These are phyloP conservation scores for Protonemura montana DNA, from an alignment of 2,888 invertebrate genomes.

Conservation along the genomic window DNA sequence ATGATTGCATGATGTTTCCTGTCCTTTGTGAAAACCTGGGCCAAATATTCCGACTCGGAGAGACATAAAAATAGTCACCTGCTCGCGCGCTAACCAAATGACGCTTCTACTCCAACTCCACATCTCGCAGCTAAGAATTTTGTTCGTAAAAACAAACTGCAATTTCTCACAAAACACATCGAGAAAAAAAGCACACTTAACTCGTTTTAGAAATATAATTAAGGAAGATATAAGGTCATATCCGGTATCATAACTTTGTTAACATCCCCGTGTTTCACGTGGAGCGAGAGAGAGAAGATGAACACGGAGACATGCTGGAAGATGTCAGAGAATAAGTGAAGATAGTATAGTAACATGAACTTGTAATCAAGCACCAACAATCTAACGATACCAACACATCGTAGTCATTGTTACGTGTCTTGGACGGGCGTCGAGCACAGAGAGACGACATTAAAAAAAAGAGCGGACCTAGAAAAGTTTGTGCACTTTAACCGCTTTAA, in stretches of 20 bases:
- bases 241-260: slow-evolving; percentile 12
- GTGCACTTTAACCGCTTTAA: neutral
- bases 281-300: neutral
- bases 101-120: neutral
- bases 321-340: neutral
- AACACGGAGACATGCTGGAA: neutral
- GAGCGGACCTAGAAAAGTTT: neutral
- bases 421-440: neutral
- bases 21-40: neutral
- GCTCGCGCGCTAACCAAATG: neutral
- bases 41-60: neutral
- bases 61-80: neutral
- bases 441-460: neutral
- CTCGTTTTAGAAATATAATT: slow-evolving; percentile 7
- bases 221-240: slow-evolving; percentile 12
- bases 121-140: neutral
- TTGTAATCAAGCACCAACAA: neutral
- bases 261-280: neutral
- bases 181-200: neutral
- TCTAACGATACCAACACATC: neutral
- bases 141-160: neutral
- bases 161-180: neutral
- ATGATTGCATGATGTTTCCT: neutral
- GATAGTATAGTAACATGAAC: neutral
- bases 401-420: slow-evolving; percentile 1